A percentile compares a stretch with the other conserved stretches of the same genome.
These are phyloP conservation scores for Poecilobothrus nobilitatus DNA, from an alignment of 2,888 invertebrate genomes.

Conservation along the genomic window DNA sequence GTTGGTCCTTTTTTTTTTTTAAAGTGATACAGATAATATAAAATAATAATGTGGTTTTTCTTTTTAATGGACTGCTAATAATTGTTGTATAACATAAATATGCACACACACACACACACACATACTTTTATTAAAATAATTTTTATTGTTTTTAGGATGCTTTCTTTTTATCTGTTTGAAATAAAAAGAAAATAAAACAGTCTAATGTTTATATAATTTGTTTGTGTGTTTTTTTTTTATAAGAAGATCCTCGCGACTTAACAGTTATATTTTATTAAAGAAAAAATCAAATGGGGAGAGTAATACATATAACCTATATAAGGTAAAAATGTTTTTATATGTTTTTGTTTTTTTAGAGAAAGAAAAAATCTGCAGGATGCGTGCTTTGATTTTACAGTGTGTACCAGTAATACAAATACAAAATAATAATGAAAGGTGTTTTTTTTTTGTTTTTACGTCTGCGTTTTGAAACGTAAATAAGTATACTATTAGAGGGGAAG, in stretches of 20 bases:
- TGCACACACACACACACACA: neutral
- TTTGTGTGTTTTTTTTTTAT: no score
- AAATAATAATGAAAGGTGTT: neutral
- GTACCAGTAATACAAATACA: no score
- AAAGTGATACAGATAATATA: no score
- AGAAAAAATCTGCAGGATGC: neutral
- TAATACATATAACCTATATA: neutral
- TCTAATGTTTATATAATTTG: no score
- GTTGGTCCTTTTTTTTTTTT: no score
- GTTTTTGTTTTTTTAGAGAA: neutral
- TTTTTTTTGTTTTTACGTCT: neutral
- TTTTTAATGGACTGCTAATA: neutral
- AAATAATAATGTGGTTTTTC: neutral
- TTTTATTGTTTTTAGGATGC: neutral
- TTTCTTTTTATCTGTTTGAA: neutral
- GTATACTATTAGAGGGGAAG: neutral
- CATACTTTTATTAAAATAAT: neutral
- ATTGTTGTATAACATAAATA: neutral
- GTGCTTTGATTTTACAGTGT: neutral
- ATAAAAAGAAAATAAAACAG: no score
- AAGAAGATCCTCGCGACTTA: neutral
- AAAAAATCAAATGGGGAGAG: neutral
- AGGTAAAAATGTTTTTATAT: neutral
- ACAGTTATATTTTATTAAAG: no score
- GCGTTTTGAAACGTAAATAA: no score